Evolutionary conservation across 2,113 vertebrate genomes (phyloP).

Genomic region (Eretmochelys imbricata): DNA sequence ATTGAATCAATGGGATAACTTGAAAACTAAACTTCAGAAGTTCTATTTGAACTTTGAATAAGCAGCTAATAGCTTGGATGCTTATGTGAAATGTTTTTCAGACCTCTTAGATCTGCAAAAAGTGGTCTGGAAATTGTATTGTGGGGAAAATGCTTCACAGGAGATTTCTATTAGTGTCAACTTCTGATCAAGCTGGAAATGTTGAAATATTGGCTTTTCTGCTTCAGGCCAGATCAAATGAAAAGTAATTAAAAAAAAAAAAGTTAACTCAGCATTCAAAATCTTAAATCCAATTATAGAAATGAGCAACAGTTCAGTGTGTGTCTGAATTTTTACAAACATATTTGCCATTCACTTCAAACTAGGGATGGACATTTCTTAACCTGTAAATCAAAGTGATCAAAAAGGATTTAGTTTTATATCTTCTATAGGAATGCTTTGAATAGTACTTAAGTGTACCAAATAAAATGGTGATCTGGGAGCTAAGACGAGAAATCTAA

Average conservation of each 20-base stretch:
- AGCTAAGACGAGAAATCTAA: constrained; percentile 54
- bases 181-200: neutral
- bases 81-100: neutral
- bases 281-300: neutral
- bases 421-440: constrained; percentile 10
- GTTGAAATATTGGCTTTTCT: neutral
- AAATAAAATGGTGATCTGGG: constrained; percentile 8
- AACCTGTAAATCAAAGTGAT: neutral
- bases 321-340: neutral
- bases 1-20: neutral
- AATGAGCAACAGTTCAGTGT: neutral
- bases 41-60: neutral
- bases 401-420: constrained; percentile 45
- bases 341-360: neutral
- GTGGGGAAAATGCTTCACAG: neutral
- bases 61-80: neutral
- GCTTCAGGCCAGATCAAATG: neutral
- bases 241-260: accelerated
- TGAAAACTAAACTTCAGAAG: neutral
- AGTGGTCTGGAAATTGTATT: neutral
- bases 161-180: neutral
- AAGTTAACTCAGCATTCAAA: neutral
- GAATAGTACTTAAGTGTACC: constrained; percentile 19
- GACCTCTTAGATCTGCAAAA: neutral
- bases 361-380: neutral